A percentile compares a stretch with the other conserved stretches of the same genome.
Conservation (phyloP, 37 sponge, comb jelly and placozoan species). For the Oopsacas minuta region DNA sequence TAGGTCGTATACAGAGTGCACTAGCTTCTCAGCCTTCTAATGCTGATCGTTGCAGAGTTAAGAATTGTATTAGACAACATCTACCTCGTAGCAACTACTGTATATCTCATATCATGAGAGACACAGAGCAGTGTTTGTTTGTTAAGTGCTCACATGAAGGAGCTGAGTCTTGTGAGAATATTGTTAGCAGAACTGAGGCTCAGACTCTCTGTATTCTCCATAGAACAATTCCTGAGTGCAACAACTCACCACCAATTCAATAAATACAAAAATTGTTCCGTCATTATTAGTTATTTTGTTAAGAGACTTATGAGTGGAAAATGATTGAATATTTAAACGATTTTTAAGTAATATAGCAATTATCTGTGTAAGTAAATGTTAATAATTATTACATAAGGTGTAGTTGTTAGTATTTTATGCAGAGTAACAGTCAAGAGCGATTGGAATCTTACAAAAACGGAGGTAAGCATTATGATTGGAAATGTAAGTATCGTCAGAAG, state of each 20-base stretch:
- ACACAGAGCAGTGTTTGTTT: background rate
- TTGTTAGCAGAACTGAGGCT: background rate
- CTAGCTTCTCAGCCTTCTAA: background rate
- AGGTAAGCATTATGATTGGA: background rate
- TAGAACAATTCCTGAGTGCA: background rate
- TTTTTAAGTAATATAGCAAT: no score
- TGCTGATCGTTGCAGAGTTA: background rate
- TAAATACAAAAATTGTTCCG: no score
- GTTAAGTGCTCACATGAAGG: background rate
- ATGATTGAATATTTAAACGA: no score
- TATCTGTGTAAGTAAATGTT: no score
- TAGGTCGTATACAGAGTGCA: background rate
- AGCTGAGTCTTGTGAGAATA: background rate
- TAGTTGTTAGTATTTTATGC: no score
- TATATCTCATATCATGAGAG: background rate
- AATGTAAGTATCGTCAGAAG: background rate
- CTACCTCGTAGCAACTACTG: conserved; percentile 4
- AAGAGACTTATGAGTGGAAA: no score
- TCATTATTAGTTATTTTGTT: no score
- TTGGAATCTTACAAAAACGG: background rate
- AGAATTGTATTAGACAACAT: background rate
- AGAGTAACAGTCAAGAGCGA: background rate
- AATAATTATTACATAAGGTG: no score
- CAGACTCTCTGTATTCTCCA: background rate
- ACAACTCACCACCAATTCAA: background rate